Base-by-base conservation (phyloP, 2,797 vertebrate genomes). In the Anableps anableps region DNA sequence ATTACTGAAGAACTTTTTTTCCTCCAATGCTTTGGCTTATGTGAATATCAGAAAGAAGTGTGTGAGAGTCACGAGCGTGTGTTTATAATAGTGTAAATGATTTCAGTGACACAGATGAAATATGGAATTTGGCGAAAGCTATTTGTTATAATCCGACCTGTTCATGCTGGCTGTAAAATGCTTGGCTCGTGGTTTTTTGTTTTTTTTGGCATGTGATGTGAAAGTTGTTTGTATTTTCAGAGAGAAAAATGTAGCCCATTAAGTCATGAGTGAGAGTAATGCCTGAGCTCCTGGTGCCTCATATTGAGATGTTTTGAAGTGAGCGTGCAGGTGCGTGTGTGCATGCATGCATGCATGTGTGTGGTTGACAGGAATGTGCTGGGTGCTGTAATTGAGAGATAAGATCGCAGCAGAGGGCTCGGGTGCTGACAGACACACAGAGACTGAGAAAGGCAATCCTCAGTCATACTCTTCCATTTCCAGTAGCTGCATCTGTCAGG, bases 301-400 rank as follows among this genome's bases (percentile, higher is more conserved):
- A 9, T 72, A 76, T 83, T 68, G 72, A 88, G 78, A 82, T 92
- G 90, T 91, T 90, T 90, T 85, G 85, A 80, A 75, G 82, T 86
- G 16, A 73, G 72, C 43, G 41, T 76, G 81, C 90, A 91, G 91
- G 93, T 90, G 88, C 76, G 70, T 88, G 88, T 88, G 88, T 86
- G 84, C 80, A 82, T 91, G 86, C 53, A n/a, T 55, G 23, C 80
- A 85, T 90, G 87, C 86, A 84, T 90, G 86, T 89, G 82, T 92
- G 91, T 89, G 88, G 91, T 85, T 88, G 77, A 82, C 88, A 95
- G 94, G 95, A 95, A 96, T 95, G 94, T 93, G 91, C 93, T 88
- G 90, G 91, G 88, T 89, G 91, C 93, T 93, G 88, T 94, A 94
- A 93, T 91, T 91, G 92, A 90, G 88, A 86, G 95, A 96, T 95